These are phyloP conservation scores for Tipula unca DNA, from an alignment of 2,888 invertebrate species.

Conservation along the genomic window DNA sequence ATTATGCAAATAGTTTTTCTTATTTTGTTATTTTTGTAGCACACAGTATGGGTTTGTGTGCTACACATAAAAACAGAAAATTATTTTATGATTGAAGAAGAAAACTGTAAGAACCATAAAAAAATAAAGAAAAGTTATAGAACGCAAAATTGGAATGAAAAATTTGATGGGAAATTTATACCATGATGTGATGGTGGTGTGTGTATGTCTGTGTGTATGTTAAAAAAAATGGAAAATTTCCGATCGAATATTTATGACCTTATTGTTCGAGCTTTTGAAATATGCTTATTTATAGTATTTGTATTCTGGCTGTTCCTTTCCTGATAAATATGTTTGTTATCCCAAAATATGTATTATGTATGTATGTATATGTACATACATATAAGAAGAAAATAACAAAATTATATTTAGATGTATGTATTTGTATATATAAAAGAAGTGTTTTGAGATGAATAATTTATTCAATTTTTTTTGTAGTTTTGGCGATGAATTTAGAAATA, in stretches of 20 bases:
- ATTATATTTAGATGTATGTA: no score
- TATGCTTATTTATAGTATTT: constrained; percentile 8
- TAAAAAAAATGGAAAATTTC: not conserved
- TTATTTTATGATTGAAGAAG: not conserved
- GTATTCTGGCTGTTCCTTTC: not conserved
- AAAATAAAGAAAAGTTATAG: not conserved
- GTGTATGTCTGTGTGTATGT: not conserved
- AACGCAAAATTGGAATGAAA: not conserved
- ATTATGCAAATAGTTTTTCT: not conserved
- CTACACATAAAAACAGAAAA: not conserved
- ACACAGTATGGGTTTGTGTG: not conserved
- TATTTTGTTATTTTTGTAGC: not conserved
- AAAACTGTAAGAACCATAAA: not conserved
- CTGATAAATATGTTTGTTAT: not conserved
- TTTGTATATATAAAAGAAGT: not conserved
- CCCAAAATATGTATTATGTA: not conserved
- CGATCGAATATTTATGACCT: constrained; percentile 1
- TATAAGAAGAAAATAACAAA: not conserved
- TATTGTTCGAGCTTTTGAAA: not conserved
- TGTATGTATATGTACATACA: not conserved
- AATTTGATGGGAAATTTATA: not conserved
- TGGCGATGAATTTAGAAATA: no score
- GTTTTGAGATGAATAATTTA: not conserved
- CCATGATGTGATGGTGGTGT: not conserved
- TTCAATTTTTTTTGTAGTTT: not conserved